Percentiles rank a stretch among this genome's conserved stretches.
These are phyloP conservation scores for Ameiurus melas DNA, from an alignment of 2,113 vertebrate species.

Conservation along the genomic window DNA sequence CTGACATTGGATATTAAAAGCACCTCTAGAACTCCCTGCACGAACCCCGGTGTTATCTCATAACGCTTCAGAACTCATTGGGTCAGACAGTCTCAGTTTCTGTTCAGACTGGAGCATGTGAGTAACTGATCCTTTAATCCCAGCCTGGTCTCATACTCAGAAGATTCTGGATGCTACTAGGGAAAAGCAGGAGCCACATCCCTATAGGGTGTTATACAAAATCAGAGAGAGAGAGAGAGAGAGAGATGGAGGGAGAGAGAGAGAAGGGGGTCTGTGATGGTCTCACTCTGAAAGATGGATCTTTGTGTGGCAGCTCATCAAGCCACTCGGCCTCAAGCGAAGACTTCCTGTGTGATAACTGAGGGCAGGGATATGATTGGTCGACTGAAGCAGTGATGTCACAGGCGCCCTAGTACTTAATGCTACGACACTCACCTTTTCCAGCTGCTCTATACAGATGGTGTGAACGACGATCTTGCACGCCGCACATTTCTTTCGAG, in stretches of 20 bases:
- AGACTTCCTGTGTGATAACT: constrained; percentile 65
- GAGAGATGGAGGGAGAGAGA: neutral
- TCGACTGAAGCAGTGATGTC: constrained; percentile 37
- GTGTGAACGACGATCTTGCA: constrained; percentile 94
- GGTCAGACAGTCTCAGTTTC: constrained; percentile 31
- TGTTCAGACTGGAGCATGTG: constrained; percentile 20
- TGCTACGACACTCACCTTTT: constrained; percentile 78
- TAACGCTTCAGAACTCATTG: neutral
- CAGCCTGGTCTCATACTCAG: neutral
- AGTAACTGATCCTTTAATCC: constrained; percentile 34
- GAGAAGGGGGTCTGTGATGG: neutral
- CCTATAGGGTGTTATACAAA: neutral
- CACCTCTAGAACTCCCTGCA: neutral
- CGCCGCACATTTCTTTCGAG: constrained; percentile 89
- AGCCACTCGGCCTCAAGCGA: constrained; percentile 52
- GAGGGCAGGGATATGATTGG: constrained; percentile 53
- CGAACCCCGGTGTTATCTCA: neutral
- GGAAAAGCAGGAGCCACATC: neutral
- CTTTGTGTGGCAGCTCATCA: constrained; percentile 60
- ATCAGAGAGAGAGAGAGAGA: neutral
- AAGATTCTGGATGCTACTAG: neutral
- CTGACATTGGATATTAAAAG: neutral
- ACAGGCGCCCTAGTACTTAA: neutral
- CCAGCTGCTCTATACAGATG: constrained; percentile 88
- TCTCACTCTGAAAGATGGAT: constrained; percentile 72